Evolutionary conservation across 1,140 invertebrate species (phyloP).

Genomic region (Euwallacea similis): DNA sequence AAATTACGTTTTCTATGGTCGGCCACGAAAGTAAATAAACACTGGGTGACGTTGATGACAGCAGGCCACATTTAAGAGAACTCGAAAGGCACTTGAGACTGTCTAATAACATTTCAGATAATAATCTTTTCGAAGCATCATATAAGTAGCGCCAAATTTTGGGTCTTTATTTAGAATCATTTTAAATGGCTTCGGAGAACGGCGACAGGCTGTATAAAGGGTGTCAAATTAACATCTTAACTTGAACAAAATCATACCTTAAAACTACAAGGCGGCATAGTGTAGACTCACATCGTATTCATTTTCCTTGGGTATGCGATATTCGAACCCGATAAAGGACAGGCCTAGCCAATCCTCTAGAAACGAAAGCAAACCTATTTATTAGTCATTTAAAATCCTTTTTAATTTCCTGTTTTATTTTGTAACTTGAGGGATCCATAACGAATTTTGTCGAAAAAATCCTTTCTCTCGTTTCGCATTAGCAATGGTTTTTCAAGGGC

Average conservation of each 20-base stretch:
- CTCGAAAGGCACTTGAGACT: slow-evolving; percentile 42
- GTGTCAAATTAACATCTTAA: slow-evolving; percentile 25
- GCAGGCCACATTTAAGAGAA: slow-evolving; percentile 35
- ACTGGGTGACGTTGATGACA: slow-evolving; percentile 37
- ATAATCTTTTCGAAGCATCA: slow-evolving; percentile 38
- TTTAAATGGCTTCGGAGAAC: slow-evolving; percentile 41
- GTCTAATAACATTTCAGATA: slow-evolving; percentile 44
- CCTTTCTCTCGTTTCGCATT: slow-evolving; percentile 34
- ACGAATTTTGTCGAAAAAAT: slow-evolving; percentile 36
- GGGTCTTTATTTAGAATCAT: slow-evolving; percentile 30
- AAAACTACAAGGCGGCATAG: background rate
- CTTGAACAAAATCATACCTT: background rate
- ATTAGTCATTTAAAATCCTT: slow-evolving; percentile 21
- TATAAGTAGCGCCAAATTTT: slow-evolving; percentile 41
- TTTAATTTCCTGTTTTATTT: slow-evolving; percentile 32
- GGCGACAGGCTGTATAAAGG: slow-evolving; percentile 18
- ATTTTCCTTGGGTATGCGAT: no score
- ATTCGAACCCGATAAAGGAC: background rate
- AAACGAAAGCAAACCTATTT: slow-evolving; percentile 12
- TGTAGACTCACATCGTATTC: no score
- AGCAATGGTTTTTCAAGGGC: slow-evolving; percentile 38
- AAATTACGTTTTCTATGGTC: slow-evolving; percentile 40
- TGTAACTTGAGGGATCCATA: slow-evolving; percentile 32
- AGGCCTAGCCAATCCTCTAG: background rate
- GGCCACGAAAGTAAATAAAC: slow-evolving; percentile 42